Evolutionary conservation across 2,888 invertebrate species (phyloP), one percentile per base, ranked within the genome.

Genomic region (Smittia aterrima): DNA sequence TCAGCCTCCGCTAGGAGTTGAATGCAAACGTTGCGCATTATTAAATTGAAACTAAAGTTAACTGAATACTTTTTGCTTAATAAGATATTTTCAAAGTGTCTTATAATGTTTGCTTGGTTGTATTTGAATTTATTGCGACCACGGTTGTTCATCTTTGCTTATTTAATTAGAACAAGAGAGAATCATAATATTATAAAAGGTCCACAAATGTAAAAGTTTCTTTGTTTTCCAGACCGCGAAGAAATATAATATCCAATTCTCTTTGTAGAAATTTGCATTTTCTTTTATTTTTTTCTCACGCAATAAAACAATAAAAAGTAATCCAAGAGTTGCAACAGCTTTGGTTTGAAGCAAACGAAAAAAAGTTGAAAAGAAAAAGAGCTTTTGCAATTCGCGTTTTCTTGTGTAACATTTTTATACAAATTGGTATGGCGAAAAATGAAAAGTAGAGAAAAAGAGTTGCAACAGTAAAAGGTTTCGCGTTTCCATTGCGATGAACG

Each of bases 301-400:
- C 72, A 72, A 72, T 72, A 72, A 72, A 72, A 72, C 72, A 72
- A 72, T 72, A 72, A 72, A 62, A 72, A 72, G 62, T 72, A 72
- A 72, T 72, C 62, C 72, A 72, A 62, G 41, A 72, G 62, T 54
- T 16, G 27, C 16, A 20, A 58, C 58, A 18, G 18, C 22, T 18
- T 58, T 22, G 53, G 18, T 47, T 16, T 22, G 16, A 18, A 64
- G 27, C 27, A 7, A 11, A 3, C 20, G 20, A 6, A 58, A 24
- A 64, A 64, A 1, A 25, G 24, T 13, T 13, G 25, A 27, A 27
- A 3, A 27, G 64, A 64, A 64, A 64, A 47, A 47, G 20, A 70
- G 70, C 70, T 70, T 70, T 70, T 70, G 70, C 70, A 70, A 70
- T 22, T 67, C 41, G 40, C 41, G 22, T 67, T 67, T 67, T 53